Conservation (phyloP, 2,113 vertebrate species). For the Xyliphius kryptos region DNA sequence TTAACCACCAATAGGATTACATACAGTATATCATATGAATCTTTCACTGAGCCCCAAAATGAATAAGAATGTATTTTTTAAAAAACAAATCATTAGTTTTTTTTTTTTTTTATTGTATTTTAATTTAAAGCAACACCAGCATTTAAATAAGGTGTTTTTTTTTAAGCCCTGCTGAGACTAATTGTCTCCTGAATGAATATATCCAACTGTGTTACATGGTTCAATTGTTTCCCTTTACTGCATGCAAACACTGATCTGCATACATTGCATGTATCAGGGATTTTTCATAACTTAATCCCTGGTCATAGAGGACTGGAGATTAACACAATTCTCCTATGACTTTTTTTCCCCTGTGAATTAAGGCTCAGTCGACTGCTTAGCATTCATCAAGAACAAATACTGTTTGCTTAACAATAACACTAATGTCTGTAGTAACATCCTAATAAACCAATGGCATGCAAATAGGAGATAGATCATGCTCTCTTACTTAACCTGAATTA, state of each 20-base stretch:
- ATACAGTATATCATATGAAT: neutral
- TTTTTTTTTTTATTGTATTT: neutral
- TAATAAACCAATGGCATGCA: conserved; percentile 37
- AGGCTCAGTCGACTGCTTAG: neutral
- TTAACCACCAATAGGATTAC: too few species aligned
- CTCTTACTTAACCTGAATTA: conserved; percentile 31
- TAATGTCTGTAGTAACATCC: neutral
- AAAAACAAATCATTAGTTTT: neutral
- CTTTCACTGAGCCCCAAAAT: neutral
- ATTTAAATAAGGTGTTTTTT: neutral
- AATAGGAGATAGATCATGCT: conserved; percentile 31
- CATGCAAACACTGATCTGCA: neutral
- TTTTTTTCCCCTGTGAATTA: neutral
- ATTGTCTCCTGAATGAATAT: neutral
- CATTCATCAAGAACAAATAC: neutral
- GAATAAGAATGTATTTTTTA: neutral
- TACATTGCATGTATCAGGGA: neutral
- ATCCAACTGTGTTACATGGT: too few species aligned
- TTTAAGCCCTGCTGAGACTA: neutral
- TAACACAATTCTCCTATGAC: neutral
- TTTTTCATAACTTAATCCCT: too few species aligned
- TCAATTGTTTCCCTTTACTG: too few species aligned
- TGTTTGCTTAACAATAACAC: neutral
- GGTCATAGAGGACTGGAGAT: neutral
- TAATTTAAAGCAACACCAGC: neutral